Evolutionary conservation across 1,140 invertebrate species (phyloP).

Genomic region (Anoplolepis gracilipes): DNA sequence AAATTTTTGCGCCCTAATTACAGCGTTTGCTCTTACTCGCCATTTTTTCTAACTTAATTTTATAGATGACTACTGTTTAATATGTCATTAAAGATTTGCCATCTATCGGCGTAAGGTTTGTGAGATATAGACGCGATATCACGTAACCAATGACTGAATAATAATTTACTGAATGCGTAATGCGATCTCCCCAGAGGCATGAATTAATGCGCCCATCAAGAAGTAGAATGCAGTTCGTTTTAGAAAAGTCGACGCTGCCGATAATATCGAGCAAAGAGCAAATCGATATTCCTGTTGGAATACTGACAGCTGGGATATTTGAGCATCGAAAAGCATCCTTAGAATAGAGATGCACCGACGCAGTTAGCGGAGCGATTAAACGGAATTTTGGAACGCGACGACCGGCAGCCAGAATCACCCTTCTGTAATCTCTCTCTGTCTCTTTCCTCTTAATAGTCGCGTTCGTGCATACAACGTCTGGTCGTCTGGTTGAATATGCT

Average conservation of each 20-base stretch:
- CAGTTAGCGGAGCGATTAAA: conserved; percentile 66
- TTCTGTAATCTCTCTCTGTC: not conserved
- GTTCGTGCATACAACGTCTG: conserved; percentile 41
- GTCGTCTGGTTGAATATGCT: conserved; percentile 44
- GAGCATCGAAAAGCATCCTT: conserved; percentile 37
- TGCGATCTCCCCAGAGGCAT: not conserved
- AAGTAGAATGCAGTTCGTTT: not conserved
- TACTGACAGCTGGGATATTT: conserved; percentile 33
- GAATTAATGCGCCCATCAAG: not conserved
- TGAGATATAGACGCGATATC: not conserved
- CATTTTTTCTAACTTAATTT: too few relatives aligned
- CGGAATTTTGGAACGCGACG: conserved; percentile 64
- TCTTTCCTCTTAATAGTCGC: not conserved
- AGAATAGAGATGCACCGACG: conserved; percentile 20
- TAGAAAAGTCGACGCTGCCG: conserved; percentile 18
- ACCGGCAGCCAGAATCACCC: conserved; percentile 55
- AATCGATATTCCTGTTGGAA: conserved; percentile 50
- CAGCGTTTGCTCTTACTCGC: too few relatives aligned
- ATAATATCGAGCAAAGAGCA: conserved; percentile 21
- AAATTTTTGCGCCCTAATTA: too few relatives aligned
- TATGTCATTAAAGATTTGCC: not conserved
- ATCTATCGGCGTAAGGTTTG: not conserved
- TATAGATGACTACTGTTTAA: not conserved
- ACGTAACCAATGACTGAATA: not conserved
- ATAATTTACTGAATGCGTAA: not conserved